These are phyloP conservation scores for Micrastur ruficollis DNA, from an alignment of 2,797 vertebrate species.

Conservation along the genomic window DNA sequence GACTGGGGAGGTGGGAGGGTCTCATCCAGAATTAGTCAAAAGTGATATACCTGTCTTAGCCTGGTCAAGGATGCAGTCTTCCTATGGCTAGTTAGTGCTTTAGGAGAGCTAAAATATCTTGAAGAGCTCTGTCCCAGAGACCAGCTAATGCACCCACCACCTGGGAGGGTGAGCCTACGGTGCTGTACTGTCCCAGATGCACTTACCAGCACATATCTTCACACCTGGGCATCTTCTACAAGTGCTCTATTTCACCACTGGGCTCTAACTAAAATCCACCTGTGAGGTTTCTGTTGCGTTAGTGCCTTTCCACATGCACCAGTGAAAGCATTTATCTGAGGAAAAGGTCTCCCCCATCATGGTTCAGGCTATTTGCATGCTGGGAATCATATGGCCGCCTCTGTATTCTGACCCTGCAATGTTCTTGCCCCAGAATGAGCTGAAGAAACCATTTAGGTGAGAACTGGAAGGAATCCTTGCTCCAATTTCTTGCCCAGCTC, in stretches of 20 bases:
- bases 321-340: background rate
- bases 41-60: background rate
- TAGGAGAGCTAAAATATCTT: background rate
- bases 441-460: rapidly evolving
- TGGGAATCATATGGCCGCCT: background rate
- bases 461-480: background rate
- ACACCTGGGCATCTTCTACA: background rate
- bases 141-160: background rate
- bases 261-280: background rate
- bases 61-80: background rate
- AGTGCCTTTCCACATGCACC: background rate
- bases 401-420: background rate
- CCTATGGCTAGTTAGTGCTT: background rate
- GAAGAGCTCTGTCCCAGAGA: background rate
- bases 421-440: background rate
- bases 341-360: background rate
- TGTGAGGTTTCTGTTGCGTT: background rate
- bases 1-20: background rate
- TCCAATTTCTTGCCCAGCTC: background rate
- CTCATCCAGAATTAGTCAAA: background rate
- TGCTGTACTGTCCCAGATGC: too few species aligned
- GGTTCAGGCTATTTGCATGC: background rate
- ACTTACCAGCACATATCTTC: background rate
- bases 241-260: background rate
- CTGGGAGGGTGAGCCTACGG: background rate